Evolutionary conservation across 2,888 invertebrate species (phyloP), one percentile per base, ranked within the genome.

Genomic region (Mylabris sibirica): DNA sequence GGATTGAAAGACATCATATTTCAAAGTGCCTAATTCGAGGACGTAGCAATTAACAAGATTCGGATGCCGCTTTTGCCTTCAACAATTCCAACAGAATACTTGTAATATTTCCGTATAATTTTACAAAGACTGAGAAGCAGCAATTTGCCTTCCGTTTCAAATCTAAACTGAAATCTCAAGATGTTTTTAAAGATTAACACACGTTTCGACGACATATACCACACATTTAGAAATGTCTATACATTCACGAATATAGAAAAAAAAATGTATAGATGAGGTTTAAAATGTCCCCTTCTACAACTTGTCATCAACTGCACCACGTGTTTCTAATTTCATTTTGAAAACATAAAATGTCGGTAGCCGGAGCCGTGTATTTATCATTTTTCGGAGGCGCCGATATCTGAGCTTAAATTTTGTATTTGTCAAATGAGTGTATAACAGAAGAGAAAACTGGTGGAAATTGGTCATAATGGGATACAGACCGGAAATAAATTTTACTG

Each of bases 1-100:
- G 79, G 77, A 78, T 76, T 74, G 78, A 77, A 79, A 79, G 80
- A 81, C 79, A 77, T 79, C 81, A 80, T 81, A 81, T 81, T 80
- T 82, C 81, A 81, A 81, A 81, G 80, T 78, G 79, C 79, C 80
- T 81, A 79, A 78, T 79, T 81, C 74, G 76, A 77, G 79, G 76
- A 77, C 75, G 74, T 72, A 63, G 73, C 77, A 80, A 81, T 79
- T 80, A 80, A 80, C 77, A 77, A 76, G 72, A 71, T 69, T 64
- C 72, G 73, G 74, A 75, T 72, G 76, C 76, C 75, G 76, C 71
- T 76, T 74, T 74, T 69, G 69, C 59, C 49, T 70, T 65, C 62
- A 69, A 70, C 67, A 65, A 44, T 71, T 68, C 14, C n/a, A 34
- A 44, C 2, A 38, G 35, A 24, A 53, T 57, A 61, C 41, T 41